These are phyloP conservation scores for Bufo bufo DNA, from an alignment of 2,113 vertebrate species.

Conservation along the genomic window DNA sequence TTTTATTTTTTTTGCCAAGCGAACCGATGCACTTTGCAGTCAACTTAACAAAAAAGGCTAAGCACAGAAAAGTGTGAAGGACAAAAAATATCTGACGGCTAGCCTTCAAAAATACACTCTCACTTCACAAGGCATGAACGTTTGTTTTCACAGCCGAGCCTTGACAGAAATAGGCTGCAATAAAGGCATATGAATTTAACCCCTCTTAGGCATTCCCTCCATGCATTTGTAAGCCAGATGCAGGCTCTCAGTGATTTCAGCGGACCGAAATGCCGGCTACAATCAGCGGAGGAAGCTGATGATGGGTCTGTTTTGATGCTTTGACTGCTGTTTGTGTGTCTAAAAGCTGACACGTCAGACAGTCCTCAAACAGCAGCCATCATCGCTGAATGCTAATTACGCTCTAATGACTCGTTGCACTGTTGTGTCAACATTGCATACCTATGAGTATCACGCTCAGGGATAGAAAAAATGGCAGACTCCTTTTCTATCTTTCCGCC, in stretches of 20 bases:
- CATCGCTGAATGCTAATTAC: slow-evolving; percentile 65
- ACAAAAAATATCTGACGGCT: slow-evolving; percentile 83
- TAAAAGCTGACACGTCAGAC: slow-evolving; percentile 67
- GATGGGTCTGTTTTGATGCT: slow-evolving; percentile 64
- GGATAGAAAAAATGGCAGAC: slow-evolving; percentile 29
- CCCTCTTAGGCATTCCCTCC: slow-evolving; percentile 75
- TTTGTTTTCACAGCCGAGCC: slow-evolving; percentile 75
- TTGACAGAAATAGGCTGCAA: slow-evolving; percentile 85
- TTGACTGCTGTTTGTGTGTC: slow-evolving; percentile 61
- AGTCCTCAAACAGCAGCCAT: slow-evolving; percentile 61
- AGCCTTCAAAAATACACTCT: slow-evolving; percentile 82
- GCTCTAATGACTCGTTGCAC: slow-evolving; percentile 62
- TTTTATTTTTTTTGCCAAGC: slow-evolving; percentile 63
- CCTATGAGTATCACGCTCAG: slow-evolving; percentile 33
- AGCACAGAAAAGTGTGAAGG: slow-evolving; percentile 84
- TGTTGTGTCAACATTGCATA: slow-evolving; percentile 52
- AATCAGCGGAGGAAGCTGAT: slow-evolving; percentile 66
- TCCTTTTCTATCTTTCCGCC: neutral
- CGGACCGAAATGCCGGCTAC: slow-evolving; percentile 63
- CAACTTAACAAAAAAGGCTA: slow-evolving; percentile 81
- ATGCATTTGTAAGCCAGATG: slow-evolving; percentile 54
- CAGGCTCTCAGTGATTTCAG: slow-evolving; percentile 58
- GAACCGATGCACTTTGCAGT: slow-evolving; percentile 79
- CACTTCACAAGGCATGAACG: slow-evolving; percentile 82
- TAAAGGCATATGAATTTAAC: slow-evolving; percentile 80